Evolutionary conservation across 2,888 invertebrate genomes (phyloP), one percentile per base, ranked within the genome.

Genomic region (Melikaiella ostensackeni): DNA sequence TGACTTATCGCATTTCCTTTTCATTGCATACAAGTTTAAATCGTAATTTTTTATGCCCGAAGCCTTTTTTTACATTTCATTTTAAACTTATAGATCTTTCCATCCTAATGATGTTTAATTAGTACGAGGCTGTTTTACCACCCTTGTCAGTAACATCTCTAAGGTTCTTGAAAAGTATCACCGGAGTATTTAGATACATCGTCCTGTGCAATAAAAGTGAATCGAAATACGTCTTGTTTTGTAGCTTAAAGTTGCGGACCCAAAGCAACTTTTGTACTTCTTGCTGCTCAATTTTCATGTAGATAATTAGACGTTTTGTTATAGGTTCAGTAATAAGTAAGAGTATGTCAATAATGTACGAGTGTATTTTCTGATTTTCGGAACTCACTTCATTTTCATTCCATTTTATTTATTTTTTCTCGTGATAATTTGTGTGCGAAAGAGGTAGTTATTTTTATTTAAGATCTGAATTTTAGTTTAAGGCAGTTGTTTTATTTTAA

Each of bases 281-380:
- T 42, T 27, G 66, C 42, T 66, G 70, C 70, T 70, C 70, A 70
- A 70, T 70, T 70, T 70, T n/a, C 30, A 70, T 70, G 21, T 63
- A 63, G 46, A 50, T 50, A 16, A 46, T 50, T 70, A 70, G 38
- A 24, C 19, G 50, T 50, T 50, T 27, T 27, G 30, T 42, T 64
- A 42, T 16, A 42, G 42, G 16, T 70, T n/a, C 30, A 27, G 30
- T 19, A 63, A 1, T 63, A 63, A 35, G 46, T 70, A 27, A 16
- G 6, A 59, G 6, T 59, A 59, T 16, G 21, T 50, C 9, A 6
- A 50, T 70, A 63, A 63, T 70, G 70, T 55, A 55, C n/a, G 50
- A 50, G 70, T 70, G n/a, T 55, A 50, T 70, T 70, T 70, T 27
- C 50, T n/a, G 19, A 50, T 50, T 70, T 70, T 66, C 19, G 50